Evolutionary conservation across 2,888 invertebrate species (phyloP), one percentile per base, ranked within the genome.

Genomic region (Hypolimnas misippus): DNA sequence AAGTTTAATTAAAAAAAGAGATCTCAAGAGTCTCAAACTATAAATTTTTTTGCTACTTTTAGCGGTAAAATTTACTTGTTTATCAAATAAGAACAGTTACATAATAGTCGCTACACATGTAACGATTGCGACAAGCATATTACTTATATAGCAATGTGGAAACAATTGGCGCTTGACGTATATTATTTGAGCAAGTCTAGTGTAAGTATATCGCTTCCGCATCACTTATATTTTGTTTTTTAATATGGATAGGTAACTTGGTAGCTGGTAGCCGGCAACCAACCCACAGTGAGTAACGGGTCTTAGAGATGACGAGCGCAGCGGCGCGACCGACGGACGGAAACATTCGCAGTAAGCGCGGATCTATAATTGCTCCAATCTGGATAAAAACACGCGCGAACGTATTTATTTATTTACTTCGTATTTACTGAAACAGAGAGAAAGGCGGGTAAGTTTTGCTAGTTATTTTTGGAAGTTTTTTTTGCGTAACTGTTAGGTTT

Each of bases 331-430:
- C 44, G 19, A 46, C 33, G 21, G 19, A 46, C 33, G 21, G 33
- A 52, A 55, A 49, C 49, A 29, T 29, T 49, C 49, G 49, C 29
- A 49, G 29, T 14, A 49, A 44, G 25, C 49, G 49, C 52, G 21
- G 33, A 40, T 25, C 55, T 65, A 74, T 86, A 87, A 92, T 92
- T 92, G 90, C 87, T 87, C 80, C 87, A 92, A 92, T 92, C 83
- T 74, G 73, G 59, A 52, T 63, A 66, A 73, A 87, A 90, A 87
- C 91, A 92, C 92, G 91, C 77, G 72, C 82, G 65, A 63, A 79
- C 78, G 78, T 89, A 89, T 91, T 90, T 91, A 91, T 91, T 91
- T 91, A 91, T 89, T 90, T 91, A 89, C 86, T 82, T 81, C 78
- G 80, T 89, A 89, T 89, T 87, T 90, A 87, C 84, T 84, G 83